phyloP scores from a whole-genome alignment of 2,113 vertebrate genomes.

The Opisthocomus hoazin region DNA sequence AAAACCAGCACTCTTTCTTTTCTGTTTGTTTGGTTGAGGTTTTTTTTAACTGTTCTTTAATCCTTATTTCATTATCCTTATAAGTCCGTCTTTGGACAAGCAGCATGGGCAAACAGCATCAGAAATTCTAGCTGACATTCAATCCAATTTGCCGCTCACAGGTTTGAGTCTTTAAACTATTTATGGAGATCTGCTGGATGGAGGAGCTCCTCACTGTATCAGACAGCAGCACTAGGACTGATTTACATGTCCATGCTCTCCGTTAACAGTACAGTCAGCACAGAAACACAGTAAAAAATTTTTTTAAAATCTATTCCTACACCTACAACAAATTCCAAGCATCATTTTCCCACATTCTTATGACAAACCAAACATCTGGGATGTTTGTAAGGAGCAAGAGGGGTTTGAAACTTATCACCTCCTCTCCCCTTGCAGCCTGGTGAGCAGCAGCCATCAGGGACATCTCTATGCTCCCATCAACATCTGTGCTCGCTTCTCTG shows the following conservation, averaged over 20 bases:
- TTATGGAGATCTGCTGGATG: not conserved
- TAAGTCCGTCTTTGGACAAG: not conserved
- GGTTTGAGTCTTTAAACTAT: not conserved
- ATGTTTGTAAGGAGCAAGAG: not conserved
- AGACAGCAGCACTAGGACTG: not conserved
- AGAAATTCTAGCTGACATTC: not conserved
- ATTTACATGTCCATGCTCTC: not conserved
- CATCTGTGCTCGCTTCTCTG: rapidly evolving
- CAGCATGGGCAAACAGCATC: not conserved
- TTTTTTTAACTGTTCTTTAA: not conserved
- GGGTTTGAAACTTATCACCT: not conserved
- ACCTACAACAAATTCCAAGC: not conserved
- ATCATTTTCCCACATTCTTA: not conserved
- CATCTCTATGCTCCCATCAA: not conserved
- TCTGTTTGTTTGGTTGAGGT: not conserved
- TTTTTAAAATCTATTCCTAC: not conserved
- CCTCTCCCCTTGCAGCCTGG: not conserved
- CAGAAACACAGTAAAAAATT: not conserved
- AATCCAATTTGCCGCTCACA: not conserved
- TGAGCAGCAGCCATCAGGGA: not conserved
- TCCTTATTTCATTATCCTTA: not conserved
- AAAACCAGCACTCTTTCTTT: not conserved
- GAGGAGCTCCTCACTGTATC: not conserved
- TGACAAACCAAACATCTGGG: not conserved
- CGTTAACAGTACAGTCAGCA: not conserved